Base-by-base conservation (phyloP, 2,888 invertebrate genomes). In the Heteropelma amictum region DNA sequence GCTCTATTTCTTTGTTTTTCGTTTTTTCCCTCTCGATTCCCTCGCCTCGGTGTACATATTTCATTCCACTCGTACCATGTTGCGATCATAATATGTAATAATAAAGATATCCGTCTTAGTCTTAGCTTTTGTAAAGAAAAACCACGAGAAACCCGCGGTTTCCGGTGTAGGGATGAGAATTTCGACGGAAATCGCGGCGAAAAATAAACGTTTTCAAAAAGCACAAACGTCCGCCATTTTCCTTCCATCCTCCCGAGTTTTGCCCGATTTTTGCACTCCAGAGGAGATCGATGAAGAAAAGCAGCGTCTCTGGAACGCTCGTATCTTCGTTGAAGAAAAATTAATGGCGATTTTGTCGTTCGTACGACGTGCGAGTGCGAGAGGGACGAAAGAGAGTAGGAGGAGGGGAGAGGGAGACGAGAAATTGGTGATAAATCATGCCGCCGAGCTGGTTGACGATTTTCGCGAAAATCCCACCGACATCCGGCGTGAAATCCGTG, bases 321-420 rank as follows among this genome's bases (percentile, higher is more conserved):
- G 93, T 17, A 90, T 94, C 40, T 84, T 92, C 19, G 90, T 92
- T 8, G 19, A 63, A 21, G 0, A 92, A 93, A 76, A 92, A 92
- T 3, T 90, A 90, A n/a, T 90, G 94, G 75, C 87, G n/a, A n/a
- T n/a, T n/a, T n/a, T n/a, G n/a, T n/a, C n/a, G n/a, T n/a, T n/a
- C n/a, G n/a, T n/a, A n/a, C n/a, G n/a, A n/a, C n/a, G n/a, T n/a
- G n/a, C n/a, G n/a, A n/a, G n/a, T n/a, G n/a, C n/a, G n/a, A n/a
- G n/a, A n/a, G n/a, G n/a, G n/a, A n/a, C n/a, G n/a, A n/a, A n/a
- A n/a, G n/a, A n/a, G n/a, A n/a, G n/a, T n/a, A n/a, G n/a, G n/a
- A n/a, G n/a, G n/a, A n/a, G n/a, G n/a, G n/a, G n/a, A n/a, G n/a
- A n/a, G n/a, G n/a, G n/a, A n/a, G n/a, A 17, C 17, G 7, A 60